phyloP scores from a whole-genome alignment of 2,888 invertebrate genomes.

The Pteria penguin region DNA sequence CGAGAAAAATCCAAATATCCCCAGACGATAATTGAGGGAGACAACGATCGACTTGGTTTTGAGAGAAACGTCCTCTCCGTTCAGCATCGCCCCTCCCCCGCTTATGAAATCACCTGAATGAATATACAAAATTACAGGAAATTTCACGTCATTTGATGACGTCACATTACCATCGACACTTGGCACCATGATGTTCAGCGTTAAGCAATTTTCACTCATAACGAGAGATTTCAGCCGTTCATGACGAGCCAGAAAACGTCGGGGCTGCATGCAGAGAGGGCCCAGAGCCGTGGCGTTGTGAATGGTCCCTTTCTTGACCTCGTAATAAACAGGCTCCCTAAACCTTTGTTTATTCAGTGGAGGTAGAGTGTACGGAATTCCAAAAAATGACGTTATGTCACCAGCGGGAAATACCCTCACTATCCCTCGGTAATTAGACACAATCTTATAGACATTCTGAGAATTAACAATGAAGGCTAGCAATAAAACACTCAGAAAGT shows the following conservation, averaged over 20 bases:
- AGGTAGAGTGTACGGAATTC: constrained; percentile 33
- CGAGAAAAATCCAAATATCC: constrained; percentile 36
- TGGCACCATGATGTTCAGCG: constrained; percentile 32
- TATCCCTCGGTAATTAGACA: no score
- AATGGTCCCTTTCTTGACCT: constrained; percentile 7
- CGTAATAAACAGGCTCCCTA: background rate
- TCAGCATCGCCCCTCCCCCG: constrained; percentile 22
- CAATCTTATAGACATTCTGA: no score
- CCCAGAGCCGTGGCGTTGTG: constrained; percentile 10
- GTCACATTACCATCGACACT: background rate
- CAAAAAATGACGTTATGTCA: constrained; percentile 13
- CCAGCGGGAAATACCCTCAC: background rate
- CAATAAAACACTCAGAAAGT: no score
- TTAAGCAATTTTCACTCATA: constrained; percentile 32
- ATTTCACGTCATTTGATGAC: background rate
- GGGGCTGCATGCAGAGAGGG: constrained; percentile 22
- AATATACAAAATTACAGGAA: constrained; percentile 30
- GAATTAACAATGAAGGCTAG: no score
- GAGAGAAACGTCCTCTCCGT: constrained; percentile 20
- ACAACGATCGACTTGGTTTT: constrained; percentile 21
- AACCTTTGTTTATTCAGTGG: constrained; percentile 19
- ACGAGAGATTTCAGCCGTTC: background rate
- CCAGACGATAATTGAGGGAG: constrained; percentile 34
- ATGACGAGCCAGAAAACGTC: background rate
- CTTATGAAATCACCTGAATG: constrained; percentile 33